Conservation (phyloP, 2,113 vertebrate genomes). For the Eira barbara region DNA sequence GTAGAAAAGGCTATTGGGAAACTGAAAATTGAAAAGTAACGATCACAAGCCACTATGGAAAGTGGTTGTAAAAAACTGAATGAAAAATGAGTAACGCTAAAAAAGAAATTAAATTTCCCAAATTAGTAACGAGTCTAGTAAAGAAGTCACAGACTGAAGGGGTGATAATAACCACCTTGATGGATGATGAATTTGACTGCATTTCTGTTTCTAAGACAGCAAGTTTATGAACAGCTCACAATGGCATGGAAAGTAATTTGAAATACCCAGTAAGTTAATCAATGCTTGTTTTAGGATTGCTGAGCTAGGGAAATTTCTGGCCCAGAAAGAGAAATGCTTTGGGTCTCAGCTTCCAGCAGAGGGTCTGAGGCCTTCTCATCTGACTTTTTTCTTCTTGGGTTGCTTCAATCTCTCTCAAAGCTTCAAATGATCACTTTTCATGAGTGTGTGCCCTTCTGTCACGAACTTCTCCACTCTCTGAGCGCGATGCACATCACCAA, state of each 20-base stretch:
- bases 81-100: neutral
- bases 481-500: neutral
- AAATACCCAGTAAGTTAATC: neutral
- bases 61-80: neutral
- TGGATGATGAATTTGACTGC: neutral
- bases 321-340: neutral
- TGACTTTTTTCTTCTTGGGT: neutral
- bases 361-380: neutral
- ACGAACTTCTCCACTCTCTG: neutral
- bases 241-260: neutral
- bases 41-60: neutral
- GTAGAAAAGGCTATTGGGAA: neutral
- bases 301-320: neutral
- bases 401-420: neutral
- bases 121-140: neutral
- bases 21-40: neutral
- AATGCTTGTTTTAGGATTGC: neutral
- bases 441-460: neutral
- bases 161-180: neutral
- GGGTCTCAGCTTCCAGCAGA: neutral
- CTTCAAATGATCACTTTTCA: neutral
- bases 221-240: neutral
- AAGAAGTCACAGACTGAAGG: neutral
- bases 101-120: conserved; percentile 13
- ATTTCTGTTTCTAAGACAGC: neutral